A percentile compares a stretch with the other conserved stretches of the same genome.
phyloP scores from a whole-genome alignment of 1,140 invertebrate genomes.

The Diorhabda elongata region DNA sequence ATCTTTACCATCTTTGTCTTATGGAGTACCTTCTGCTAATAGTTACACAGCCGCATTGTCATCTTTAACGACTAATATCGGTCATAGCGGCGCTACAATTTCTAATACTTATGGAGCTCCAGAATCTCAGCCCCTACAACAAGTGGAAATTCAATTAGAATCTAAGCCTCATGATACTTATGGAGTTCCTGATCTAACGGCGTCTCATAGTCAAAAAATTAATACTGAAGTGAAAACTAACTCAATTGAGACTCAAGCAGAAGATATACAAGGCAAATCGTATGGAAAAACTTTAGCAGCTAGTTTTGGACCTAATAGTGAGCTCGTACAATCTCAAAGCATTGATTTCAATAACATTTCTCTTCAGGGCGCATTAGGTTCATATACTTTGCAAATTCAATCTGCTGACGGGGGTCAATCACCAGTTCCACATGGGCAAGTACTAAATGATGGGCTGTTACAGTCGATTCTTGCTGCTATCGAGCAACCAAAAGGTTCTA shows the following conservation, averaged over 20 bases:
- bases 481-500: constrained; percentile 53
- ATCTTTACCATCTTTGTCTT: constrained; percentile 39
- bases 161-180: constrained; percentile 21
- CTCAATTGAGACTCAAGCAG: constrained; percentile 28
- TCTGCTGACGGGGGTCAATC: constrained; percentile 55
- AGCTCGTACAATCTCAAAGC: constrained; percentile 42
- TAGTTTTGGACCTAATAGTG: constrained; percentile 39
- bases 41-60: constrained; percentile 38
- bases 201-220: constrained; percentile 30
- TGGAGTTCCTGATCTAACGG: constrained; percentile 28
- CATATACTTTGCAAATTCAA: constrained; percentile 71
- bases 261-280: constrained; percentile 35
- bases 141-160: constrained; percentile 18
- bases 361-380: constrained; percentile 57
- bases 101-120: constrained; percentile 24
- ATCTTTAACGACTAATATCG: constrained; percentile 40
- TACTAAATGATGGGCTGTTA: constrained; percentile 70
- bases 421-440: constrained; percentile 62
- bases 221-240: constrained; percentile 30
- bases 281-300: constrained; percentile 42
- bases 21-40: constrained; percentile 41
- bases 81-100: constrained; percentile 17
- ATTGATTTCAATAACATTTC: constrained; percentile 56
- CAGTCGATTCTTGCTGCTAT: constrained; percentile 74
- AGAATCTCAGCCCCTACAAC: constrained; percentile 21